Evolutionary conservation across 2,888 invertebrate species (phyloP).

Genomic region (Trachelus troglodyta): DNA sequence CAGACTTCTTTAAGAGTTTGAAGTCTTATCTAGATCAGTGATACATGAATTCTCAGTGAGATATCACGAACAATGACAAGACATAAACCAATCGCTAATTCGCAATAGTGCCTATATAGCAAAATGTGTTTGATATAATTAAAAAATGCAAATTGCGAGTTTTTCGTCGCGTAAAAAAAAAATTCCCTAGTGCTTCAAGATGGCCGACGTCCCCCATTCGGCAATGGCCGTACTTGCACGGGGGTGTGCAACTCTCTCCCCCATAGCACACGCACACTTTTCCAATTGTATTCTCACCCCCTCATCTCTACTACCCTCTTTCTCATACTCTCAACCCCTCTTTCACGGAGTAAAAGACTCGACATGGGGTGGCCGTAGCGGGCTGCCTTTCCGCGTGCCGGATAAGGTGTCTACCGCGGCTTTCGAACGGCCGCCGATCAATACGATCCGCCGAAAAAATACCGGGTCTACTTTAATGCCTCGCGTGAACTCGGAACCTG

Average conservation of each 20-base stretch:
- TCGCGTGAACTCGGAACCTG: neutral
- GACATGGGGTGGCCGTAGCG: constrained; percentile 2
- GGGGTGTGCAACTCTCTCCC: neutral
- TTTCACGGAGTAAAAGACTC: neutral
- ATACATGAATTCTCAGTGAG: neutral
- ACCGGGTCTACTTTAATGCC: neutral
- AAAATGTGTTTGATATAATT: neutral
- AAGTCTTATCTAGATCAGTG: neutral
- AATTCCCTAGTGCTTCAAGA: neutral
- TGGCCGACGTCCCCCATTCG: constrained; percentile 1
- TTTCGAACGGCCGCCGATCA: constrained; percentile 3
- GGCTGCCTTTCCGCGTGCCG: constrained; percentile 7
- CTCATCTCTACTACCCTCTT: neutral
- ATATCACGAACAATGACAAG: neutral
- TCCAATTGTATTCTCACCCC: neutral
- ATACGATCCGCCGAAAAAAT: constrained; percentile 7
- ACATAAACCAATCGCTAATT: neutral
- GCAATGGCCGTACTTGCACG: constrained; percentile 5
- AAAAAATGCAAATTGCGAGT: neutral
- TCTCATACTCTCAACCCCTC: neutral
- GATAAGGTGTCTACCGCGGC: constrained; percentile 3
- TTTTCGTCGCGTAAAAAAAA: neutral
- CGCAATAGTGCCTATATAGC: neutral
- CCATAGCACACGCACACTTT: neutral
- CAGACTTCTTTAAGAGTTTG: neutral